phyloP scores from a whole-genome alignment of 2,888 invertebrate genomes.

The Rhorus exstirpatorius region DNA sequence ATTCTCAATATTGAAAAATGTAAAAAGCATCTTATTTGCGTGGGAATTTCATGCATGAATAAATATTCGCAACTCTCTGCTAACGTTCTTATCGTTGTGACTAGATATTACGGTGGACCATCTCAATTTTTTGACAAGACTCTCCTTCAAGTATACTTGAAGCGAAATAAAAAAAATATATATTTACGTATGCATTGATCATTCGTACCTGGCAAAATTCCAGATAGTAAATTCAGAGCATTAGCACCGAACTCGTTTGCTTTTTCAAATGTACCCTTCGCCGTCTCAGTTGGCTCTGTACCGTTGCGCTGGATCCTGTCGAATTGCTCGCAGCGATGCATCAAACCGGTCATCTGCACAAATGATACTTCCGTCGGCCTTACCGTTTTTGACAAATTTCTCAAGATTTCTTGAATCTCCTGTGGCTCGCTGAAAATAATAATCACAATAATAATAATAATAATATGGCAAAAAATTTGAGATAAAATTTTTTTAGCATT shows the following conservation, averaged over 20 bases:
- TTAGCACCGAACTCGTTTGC: conserved; percentile 88
- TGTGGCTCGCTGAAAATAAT: conserved; percentile 89
- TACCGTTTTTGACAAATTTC: conserved; percentile 89
- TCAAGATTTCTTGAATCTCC: conserved; percentile 89
- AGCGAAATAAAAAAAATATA: not conserved
- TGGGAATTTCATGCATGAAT: no score
- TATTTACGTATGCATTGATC: not conserved
- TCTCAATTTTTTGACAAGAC: no score
- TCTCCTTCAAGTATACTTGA: no score
- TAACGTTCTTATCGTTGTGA: no score
- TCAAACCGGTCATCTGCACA: conserved; percentile 92
- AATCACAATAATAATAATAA: no score
- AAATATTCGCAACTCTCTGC: no score
- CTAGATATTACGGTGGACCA: no score
- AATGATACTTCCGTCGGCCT: conserved; percentile 90
- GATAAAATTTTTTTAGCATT: not conserved
- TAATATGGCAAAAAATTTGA: not conserved
- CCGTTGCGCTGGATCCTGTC: conserved; percentile 82
- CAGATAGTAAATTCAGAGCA: conserved; percentile 91
- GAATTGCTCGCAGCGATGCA: conserved; percentile 93
- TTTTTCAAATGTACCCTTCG: conserved; percentile 68
- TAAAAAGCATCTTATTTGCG: no score
- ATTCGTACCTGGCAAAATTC: conserved; percentile 92
- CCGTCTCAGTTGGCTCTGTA: conserved; percentile 55
- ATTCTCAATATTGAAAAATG: no score